Base-by-base conservation (phyloP, 2,888 invertebrate genomes). In the Caenorhabditis japonica region DNA sequence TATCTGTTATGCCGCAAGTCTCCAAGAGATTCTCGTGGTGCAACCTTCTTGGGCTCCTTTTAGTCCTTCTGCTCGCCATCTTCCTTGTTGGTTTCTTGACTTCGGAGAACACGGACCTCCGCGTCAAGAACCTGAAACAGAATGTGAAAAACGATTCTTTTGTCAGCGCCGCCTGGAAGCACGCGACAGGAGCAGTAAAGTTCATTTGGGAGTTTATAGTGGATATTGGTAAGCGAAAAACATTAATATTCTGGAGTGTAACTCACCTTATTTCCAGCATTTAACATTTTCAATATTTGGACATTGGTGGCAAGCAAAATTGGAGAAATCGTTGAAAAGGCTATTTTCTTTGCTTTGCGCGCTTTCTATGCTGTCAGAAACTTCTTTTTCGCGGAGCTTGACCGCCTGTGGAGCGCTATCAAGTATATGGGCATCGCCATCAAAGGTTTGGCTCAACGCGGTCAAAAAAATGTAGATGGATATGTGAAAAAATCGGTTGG, bases 71-170 rank as follows among this genome's bases (percentile, higher is more conserved):
- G 3, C 47, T 64, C 2, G 55, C 55, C 4, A 0, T 55, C 23
- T 47, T 64, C 39, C 33, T 64, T 0, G 47, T 64, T 21, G 62
- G 55, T n/a, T 55, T 64, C 47, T 13, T 64, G 39, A 38, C 39
- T 3, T 64, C 62, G 4, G 62, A 55, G 3, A 55, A 55, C 46
- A 64, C 62, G 3, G 55, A 52, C 3, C 53, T 64, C 19, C 53
- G 62, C 10, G 15, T 12, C 3, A 33, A 47, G 0, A 17, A 53
- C 23, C 13, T 58, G n/a, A n/a, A n/a, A n/a, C n/a, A n/a, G n/a
- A n/a, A n/a, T n/a, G n/a, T n/a, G n/a, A n/a, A n/a, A n/a, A n/a
- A 39, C 8, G 39, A 4, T 39, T 2, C 2, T 10, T 10, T 39
- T 39, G 17, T 19, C n/a, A 38, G 12, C 5, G 7, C 12, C 12